Conservation (phyloP, 2,888 invertebrate genomes). For the Cephus runcator region DNA sequence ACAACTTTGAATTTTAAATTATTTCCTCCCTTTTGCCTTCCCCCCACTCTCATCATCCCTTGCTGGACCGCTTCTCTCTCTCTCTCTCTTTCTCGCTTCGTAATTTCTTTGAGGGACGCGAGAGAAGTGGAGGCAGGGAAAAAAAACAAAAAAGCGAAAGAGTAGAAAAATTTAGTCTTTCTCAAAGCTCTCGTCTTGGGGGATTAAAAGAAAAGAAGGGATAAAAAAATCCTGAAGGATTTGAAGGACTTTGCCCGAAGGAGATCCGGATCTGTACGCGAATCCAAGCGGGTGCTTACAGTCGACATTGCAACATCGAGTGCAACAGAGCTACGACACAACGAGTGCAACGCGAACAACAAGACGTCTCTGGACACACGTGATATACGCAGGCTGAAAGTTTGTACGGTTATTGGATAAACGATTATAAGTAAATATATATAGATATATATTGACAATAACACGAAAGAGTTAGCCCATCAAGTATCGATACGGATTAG, state of each 20-base stretch:
- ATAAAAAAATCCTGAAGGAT: not conserved
- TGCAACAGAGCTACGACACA: constrained; percentile 34
- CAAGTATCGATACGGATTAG: too few species aligned
- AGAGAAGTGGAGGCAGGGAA: not conserved
- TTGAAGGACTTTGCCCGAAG: not conserved
- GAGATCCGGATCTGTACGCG: not conserved
- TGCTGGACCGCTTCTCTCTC: not conserved
- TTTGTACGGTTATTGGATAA: not conserved
- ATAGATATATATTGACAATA: not conserved
- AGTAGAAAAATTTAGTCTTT: not conserved
- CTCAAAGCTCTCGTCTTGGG: not conserved
- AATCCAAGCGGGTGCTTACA: not conserved
- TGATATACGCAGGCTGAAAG: not conserved
- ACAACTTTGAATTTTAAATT: not conserved
- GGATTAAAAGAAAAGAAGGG: not conserved
- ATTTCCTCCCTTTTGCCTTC: too few species aligned
- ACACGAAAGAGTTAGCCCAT: constrained; percentile 1
- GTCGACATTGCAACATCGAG: constrained; percentile 15
- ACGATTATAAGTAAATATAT: constrained; percentile 11
- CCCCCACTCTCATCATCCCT: not conserved
- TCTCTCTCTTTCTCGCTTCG: not conserved
- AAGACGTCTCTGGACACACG: not conserved
- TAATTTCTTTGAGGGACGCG: not conserved
- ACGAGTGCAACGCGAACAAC: constrained; percentile 45
- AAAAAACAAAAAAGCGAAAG: not conserved